phyloP scores from a whole-genome alignment of 1,140 invertebrate species.

The Acyrthosiphon pisum region DNA sequence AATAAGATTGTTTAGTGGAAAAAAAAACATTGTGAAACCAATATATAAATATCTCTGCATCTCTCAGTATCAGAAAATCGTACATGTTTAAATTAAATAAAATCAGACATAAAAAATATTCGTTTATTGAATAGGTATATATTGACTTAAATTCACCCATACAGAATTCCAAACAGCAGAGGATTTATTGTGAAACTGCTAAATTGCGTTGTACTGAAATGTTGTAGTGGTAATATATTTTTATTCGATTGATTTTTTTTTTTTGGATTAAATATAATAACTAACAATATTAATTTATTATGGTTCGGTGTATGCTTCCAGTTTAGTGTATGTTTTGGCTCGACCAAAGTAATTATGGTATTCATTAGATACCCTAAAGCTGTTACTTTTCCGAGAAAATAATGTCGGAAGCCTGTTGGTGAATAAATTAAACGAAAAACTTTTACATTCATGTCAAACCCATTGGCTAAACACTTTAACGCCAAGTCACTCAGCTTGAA shows the following conservation, averaged over 20 bases:
- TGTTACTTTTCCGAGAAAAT: background rate
- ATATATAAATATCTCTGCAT: background rate
- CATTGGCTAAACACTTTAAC: background rate
- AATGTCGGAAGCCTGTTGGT: background rate
- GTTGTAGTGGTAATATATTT: background rate
- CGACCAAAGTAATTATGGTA: conserved; percentile 10
- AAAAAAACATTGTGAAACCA: background rate
- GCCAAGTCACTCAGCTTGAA: background rate
- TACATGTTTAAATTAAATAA: background rate
- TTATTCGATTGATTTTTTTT: background rate
- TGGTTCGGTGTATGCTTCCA: background rate
- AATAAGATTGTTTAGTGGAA: background rate
- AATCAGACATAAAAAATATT: background rate
- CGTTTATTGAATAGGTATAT: background rate
- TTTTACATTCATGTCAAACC: background rate
- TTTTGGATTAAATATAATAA: background rate
- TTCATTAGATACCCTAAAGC: background rate
- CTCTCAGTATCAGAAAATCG: too few relatives aligned
- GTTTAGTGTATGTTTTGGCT: background rate
- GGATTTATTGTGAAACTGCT: background rate
- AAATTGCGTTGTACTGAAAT: background rate
- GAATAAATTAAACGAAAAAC: conserved; percentile 20
- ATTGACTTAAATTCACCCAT: background rate
- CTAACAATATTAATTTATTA: background rate
- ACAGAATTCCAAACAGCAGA: background rate